Conservation (phyloP, 2,888 invertebrate genomes). For the Drosophila nr. fundita region DNA sequence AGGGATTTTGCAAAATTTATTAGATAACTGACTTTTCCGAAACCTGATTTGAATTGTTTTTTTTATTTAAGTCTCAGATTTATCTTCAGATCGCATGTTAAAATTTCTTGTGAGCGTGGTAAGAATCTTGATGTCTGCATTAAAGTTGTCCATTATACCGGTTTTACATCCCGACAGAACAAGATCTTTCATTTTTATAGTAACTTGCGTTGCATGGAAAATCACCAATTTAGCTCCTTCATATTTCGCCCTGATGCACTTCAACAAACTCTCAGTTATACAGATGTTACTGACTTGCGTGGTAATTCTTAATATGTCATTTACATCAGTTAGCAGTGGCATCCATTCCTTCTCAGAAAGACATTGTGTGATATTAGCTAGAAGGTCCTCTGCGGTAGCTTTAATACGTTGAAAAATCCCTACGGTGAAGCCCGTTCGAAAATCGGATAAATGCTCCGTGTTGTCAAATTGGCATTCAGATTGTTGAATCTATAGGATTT, state of each 20-base stretch:
- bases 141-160: not conserved
- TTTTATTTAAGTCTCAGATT: no score
- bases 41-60: not conserved
- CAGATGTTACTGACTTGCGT: not conserved
- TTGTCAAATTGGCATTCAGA: not conserved
- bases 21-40: not conserved
- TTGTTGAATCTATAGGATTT: not conserved
- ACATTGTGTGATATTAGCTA: not conserved
- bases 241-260: not conserved
- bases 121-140: not conserved
- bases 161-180: not conserved
- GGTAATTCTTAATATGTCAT: not conserved
- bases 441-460: accelerated
- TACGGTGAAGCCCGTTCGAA: not conserved
- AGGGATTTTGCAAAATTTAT: constrained; percentile 3
- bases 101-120: accelerated
- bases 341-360: not conserved
- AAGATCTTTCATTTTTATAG: not conserved
- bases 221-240: not conserved
- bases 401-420: not conserved
- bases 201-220: accelerated
- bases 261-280: not conserved
- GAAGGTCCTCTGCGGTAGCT: not conserved
- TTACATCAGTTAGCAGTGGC: not conserved
- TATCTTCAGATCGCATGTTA: not conserved